Conservation (phyloP, 2,113 vertebrate species). For the Pangasianodon gigas region DNA sequence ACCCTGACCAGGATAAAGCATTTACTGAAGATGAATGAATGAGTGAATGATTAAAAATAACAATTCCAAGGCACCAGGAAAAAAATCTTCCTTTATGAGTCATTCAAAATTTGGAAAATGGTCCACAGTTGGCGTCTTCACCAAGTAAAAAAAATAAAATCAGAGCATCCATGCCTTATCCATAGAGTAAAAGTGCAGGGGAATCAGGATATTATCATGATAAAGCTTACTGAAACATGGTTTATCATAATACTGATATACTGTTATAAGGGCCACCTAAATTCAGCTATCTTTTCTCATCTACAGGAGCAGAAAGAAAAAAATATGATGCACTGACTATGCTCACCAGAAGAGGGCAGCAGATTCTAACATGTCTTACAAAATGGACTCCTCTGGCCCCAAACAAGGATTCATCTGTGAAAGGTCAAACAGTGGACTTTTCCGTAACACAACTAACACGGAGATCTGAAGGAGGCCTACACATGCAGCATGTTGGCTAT, state of each 20-base stretch:
- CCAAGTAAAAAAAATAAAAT: neutral
- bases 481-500: neutral
- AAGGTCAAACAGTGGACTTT: conserved; percentile 4
- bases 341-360: conserved; percentile 47
- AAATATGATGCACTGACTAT: conserved; percentile 16
- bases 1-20: neutral
- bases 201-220: neutral
- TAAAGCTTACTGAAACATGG: neutral
- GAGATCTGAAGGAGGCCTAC: neutral
- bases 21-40: neutral
- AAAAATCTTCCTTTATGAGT: neutral
- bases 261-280: neutral
- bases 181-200: neutral
- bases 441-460: neutral
- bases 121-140: neutral
- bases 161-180: neutral
- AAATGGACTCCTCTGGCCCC: neutral
- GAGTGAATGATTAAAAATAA: neutral
- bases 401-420: neutral
- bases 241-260: neutral
- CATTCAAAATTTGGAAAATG: neutral
- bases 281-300: conserved; percentile 33
- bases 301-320: neutral
- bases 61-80: neutral
- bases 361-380: conserved; percentile 21